Evolutionary conservation across 1,140 invertebrate genomes (phyloP).

Genomic region (Saxidomus purpurata): DNA sequence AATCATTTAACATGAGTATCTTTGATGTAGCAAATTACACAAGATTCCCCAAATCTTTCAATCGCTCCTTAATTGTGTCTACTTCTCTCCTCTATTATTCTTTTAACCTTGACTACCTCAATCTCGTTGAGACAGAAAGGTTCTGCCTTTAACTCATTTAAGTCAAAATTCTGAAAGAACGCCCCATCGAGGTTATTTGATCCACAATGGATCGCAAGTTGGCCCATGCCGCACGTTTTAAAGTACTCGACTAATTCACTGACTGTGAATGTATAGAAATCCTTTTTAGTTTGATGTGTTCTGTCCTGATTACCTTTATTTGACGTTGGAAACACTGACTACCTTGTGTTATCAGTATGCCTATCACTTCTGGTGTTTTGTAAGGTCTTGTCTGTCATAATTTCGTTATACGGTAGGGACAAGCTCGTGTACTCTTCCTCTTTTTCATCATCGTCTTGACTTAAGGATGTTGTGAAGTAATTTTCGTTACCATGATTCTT

Average conservation of each 20-base stretch:
- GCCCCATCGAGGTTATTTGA: background rate
- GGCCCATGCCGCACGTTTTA: background rate
- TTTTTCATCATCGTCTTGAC: background rate
- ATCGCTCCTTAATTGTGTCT: no score
- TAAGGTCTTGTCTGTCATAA: background rate
- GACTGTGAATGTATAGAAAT: conserved; percentile 6
- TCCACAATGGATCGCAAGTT: background rate
- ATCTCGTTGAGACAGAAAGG: background rate
- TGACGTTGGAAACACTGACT: background rate
- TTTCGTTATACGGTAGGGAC: background rate
- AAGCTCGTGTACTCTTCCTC: background rate
- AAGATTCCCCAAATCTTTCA: no score
- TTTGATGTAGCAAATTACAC: no score
- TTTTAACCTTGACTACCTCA: background rate
- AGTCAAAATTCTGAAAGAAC: background rate
- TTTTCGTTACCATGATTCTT: background rate
- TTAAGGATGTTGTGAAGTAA: background rate
- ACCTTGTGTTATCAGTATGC: background rate
- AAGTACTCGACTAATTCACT: conserved; percentile 13
- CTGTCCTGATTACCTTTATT: background rate
- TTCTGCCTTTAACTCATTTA: background rate
- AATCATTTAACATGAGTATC: no score
- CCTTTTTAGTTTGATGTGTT: background rate
- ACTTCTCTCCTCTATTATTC: background rate
- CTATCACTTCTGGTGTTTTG: background rate